Evolutionary conservation across 2,113 vertebrate species (phyloP).

Genomic region (Uria aalge): DNA sequence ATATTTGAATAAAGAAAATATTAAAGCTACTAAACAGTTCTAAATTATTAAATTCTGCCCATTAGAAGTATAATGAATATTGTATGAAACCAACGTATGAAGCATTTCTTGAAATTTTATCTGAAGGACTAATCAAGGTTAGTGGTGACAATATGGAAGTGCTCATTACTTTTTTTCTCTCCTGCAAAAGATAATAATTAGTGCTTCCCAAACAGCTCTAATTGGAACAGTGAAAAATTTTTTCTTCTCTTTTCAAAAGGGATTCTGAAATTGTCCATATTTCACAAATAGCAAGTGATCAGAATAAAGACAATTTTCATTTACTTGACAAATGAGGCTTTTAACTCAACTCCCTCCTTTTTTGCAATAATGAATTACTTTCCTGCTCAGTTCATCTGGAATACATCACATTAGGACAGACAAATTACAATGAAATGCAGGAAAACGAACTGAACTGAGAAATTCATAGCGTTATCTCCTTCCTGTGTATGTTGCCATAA

Average conservation of each 20-base stretch:
- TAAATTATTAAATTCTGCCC: conserved; percentile 1
- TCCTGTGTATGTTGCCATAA: background rate
- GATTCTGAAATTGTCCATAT: background rate
- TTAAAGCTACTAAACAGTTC: background rate
- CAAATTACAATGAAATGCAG: background rate
- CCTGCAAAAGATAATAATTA: background rate
- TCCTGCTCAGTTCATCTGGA: background rate
- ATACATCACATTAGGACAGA: background rate
- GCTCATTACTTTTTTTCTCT: background rate
- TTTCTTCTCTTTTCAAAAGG: background rate
- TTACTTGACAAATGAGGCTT: conserved; percentile 38
- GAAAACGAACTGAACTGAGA: background rate
- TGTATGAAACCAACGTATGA: background rate
- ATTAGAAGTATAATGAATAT: background rate
- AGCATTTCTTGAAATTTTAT: conserved; percentile 5
- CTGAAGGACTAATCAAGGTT: conserved; percentile 19
- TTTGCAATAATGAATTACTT: background rate
- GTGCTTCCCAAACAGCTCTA: background rate
- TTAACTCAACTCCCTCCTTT: background rate
- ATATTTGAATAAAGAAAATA: background rate
- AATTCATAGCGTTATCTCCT: background rate
- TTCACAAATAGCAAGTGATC: background rate
- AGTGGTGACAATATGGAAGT: background rate
- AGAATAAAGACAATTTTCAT: conserved; percentile 50
- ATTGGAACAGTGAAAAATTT: background rate